Evolutionary conservation across 2,113 vertebrate species (phyloP).

Genomic region (Macquaria ambigua): DNA sequence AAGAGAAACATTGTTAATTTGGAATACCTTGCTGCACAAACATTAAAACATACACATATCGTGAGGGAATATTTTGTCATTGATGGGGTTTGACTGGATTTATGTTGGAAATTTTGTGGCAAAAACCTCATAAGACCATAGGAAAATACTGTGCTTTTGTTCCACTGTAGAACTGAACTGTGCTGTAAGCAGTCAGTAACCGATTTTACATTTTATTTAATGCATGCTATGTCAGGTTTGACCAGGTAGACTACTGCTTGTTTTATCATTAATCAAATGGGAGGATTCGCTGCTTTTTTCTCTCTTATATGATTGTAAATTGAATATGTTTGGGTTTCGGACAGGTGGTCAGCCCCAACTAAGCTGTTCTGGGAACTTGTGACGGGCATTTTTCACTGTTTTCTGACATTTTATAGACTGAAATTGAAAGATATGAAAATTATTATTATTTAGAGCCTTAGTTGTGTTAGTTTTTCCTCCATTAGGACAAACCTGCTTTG

Average conservation of each 20-base stretch:
- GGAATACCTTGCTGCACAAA: slow-evolving; percentile 37
- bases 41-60: slow-evolving; percentile 47
- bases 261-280: background rate
- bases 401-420: background rate
- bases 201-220: background rate
- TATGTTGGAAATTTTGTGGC: slow-evolving; percentile 33
- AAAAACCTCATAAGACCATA: slow-evolving; percentile 6
- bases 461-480: background rate
- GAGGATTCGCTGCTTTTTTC: slow-evolving; percentile 5
- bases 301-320: background rate
- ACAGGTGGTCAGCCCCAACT: background rate
- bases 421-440: background rate
- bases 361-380: background rate
- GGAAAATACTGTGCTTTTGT: slow-evolving; percentile 31
- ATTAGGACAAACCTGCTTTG: background rate
- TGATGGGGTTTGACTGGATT: slow-evolving; percentile 60
- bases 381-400: background rate
- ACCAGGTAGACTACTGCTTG: background rate
- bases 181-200: slow-evolving; percentile 35
- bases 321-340: background rate
- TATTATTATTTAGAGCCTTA: background rate
- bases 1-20: slow-evolving; percentile 14
- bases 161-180: slow-evolving; percentile 41
- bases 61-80: slow-evolving; percentile 37
- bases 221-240: background rate